Percentiles rank a stretch among this genome's conserved stretches.
These are phyloP conservation scores for Yponomeuta malinellus DNA, from an alignment of 2,888 invertebrate species.

Conservation along the genomic window DNA sequence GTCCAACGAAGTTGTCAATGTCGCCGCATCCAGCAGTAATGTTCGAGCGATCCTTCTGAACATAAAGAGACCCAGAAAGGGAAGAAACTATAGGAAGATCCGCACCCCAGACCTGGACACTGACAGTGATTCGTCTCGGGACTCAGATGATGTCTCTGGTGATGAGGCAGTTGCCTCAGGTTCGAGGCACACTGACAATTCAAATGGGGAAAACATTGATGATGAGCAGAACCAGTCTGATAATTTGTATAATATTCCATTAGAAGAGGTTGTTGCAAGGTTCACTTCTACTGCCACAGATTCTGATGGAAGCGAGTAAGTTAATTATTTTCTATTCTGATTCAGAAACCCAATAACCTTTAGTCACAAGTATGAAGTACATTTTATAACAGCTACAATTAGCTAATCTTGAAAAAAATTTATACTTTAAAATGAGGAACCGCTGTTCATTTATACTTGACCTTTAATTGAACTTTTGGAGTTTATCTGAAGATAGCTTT, in stretches of 20 bases:
- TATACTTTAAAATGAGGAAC: no score
- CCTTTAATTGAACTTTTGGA: no score
- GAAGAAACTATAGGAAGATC: slow-evolving; percentile 52
- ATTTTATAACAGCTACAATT: no score
- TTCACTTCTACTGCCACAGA: slow-evolving; percentile 33
- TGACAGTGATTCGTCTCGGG: slow-evolving; percentile 53
- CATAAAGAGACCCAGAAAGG: slow-evolving; percentile 41
- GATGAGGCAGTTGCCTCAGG: slow-evolving; percentile 36
- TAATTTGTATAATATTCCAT: neutral
- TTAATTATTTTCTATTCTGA: slow-evolving; percentile 17
- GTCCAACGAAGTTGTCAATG: slow-evolving; percentile 52
- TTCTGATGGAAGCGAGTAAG: slow-evolving; percentile 42
- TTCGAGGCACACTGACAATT: slow-evolving; percentile 32
- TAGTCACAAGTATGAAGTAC: no score
- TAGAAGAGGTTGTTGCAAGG: slow-evolving; percentile 26
- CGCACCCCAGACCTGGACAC: slow-evolving; percentile 58
- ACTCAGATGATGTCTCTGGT: slow-evolving; percentile 58
- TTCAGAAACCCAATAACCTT: no score
- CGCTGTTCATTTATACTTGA: no score
- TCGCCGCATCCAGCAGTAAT: slow-evolving; percentile 55
- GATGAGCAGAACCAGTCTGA: neutral
- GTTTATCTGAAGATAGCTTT: no score
- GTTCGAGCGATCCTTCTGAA: slow-evolving; percentile 52
- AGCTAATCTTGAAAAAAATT: no score
- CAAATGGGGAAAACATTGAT: slow-evolving; percentile 31